Evolutionary conservation across 64 coral and sea anemone species (phyloP).

Genomic region (Hydrozoanthus tunicans): DNA sequence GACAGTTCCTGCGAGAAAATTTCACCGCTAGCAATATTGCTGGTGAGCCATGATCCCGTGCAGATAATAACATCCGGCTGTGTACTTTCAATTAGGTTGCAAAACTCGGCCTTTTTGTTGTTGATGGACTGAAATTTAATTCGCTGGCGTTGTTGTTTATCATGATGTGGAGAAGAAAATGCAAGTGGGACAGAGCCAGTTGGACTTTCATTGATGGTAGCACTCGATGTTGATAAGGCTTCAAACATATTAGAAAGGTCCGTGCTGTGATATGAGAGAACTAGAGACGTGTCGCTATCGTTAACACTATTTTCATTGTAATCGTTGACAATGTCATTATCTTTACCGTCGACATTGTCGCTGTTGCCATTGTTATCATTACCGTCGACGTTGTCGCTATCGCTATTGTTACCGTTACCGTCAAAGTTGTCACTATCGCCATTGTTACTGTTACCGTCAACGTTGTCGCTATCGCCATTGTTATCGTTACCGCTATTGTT

Average conservation of each 20-base stretch:
- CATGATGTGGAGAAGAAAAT: not conserved
- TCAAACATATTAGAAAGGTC: slow-evolving; percentile 5
- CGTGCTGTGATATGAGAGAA: not conserved
- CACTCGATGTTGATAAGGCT: not conserved
- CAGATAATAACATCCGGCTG: slow-evolving; percentile 24
- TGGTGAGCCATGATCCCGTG: slow-evolving; percentile 14
- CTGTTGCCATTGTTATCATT: no score
- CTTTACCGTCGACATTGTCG: no score
- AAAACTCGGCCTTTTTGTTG: slow-evolving; percentile 23
- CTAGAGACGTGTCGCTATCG: not conserved
- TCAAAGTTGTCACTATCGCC: no score
- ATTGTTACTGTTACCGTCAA: no score
- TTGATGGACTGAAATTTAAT: slow-evolving; percentile 1
- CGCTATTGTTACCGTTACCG: no score
- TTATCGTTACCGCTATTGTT: no score
- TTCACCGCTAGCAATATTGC: not conserved
- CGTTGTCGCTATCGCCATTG: no score
- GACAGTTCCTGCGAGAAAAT: not conserved
- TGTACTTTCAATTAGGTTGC: not conserved
- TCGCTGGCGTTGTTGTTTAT: not conserved
- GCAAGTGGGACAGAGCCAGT: slow-evolving; percentile 9
- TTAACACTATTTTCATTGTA: no score
- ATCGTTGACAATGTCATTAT: no score
- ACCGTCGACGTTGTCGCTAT: no score
- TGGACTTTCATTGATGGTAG: not conserved